Conservation (phyloP, 2,888 invertebrate species). For the Smittia sp. region DNA sequence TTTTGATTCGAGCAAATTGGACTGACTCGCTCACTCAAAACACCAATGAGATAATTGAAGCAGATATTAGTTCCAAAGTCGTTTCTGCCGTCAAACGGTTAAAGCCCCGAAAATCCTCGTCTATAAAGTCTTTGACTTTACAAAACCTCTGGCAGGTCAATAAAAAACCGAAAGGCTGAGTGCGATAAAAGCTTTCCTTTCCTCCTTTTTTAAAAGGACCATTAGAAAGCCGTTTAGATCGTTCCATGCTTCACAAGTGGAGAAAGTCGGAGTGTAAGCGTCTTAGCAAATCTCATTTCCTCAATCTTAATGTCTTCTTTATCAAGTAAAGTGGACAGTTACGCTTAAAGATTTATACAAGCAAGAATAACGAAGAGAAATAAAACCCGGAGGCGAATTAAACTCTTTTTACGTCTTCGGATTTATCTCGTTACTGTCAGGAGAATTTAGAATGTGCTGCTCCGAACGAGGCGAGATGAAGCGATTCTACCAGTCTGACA, state of each 20-base stretch:
- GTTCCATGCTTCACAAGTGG: slow-evolving; percentile 1
- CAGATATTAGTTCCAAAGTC: not conserved
- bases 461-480: not conserved
- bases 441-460: not conserved
- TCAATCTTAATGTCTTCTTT: slow-evolving; percentile 21
- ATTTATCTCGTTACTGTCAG: slow-evolving; percentile 5
- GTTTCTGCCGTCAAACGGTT: not conserved
- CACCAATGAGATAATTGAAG: not conserved
- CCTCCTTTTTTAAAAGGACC: not conserved
- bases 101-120: not conserved
- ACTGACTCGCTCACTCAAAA: not conserved
- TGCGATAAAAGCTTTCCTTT: slow-evolving; percentile 10
- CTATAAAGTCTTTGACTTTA: not conserved
- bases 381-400: not conserved
- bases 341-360: slow-evolving; percentile 18
- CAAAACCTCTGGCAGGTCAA: not conserved
- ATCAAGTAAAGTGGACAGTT: slow-evolving; percentile 19
- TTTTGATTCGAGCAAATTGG: not conserved
- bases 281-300: slow-evolving; percentile 6
- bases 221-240: slow-evolving; percentile 11
- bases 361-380: not conserved
- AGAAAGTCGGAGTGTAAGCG: not conserved
- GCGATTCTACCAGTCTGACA: not conserved
- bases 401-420: not conserved
- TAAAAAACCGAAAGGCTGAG: not conserved